These are phyloP conservation scores for Alcis repandata DNA, from an alignment of 2,888 invertebrate genomes.

Conservation along the genomic window DNA sequence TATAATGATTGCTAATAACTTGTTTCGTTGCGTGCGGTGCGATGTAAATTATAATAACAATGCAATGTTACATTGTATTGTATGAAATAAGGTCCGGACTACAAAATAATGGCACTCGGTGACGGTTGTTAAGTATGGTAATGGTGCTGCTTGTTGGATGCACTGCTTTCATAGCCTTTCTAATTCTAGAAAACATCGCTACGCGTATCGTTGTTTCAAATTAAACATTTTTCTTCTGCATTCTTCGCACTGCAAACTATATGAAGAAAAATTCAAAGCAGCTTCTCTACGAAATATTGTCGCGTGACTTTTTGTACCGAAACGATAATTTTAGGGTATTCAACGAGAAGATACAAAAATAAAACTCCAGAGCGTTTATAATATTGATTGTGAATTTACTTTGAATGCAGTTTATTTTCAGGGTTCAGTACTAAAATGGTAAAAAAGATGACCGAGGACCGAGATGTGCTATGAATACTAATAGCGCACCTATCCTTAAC, in stretches of 20 bases:
- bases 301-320: no score
- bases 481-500: slow-evolving; percentile 41
- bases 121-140: slow-evolving; percentile 49
- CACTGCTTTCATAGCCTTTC: slow-evolving; percentile 48
- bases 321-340: no score
- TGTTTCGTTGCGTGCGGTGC: slow-evolving; percentile 50
- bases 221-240: background rate
- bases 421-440: no score
- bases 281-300: background rate
- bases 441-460: no score
- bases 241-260: background rate
- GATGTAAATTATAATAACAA: slow-evolving; percentile 52
- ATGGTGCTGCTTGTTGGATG: slow-evolving; percentile 41
- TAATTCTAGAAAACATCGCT: slow-evolving; percentile 42
- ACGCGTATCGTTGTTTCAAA: slow-evolving; percentile 2
- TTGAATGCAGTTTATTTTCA: no score
- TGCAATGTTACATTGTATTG: slow-evolving; percentile 47
- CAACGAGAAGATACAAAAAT: no score
- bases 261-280: background rate
- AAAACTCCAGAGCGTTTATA: no score
- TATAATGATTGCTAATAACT: slow-evolving; percentile 52
- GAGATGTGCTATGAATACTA: slow-evolving; percentile 37
- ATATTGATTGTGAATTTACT: no score
- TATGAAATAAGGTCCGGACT: slow-evolving; percentile 39
- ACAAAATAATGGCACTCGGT: slow-evolving; percentile 40